Evolutionary conservation across 2,113 vertebrate species (phyloP), one percentile per base, ranked within the genome.

Genomic region (Rhinoptilus africanus): DNA sequence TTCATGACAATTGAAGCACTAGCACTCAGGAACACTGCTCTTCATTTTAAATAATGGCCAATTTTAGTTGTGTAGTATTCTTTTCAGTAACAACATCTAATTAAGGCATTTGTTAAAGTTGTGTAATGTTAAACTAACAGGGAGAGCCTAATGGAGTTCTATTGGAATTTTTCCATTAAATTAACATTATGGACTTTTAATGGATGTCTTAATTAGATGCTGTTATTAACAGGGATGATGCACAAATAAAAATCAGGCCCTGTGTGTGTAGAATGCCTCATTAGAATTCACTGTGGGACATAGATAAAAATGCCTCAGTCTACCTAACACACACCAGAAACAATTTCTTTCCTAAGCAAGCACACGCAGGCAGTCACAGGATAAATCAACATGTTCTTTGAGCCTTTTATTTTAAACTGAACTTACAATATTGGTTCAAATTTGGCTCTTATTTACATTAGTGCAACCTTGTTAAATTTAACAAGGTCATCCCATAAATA

Each of bases 171-270:
- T 97, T 85, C 95, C 72, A 92, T 97, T 98, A 98, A 95, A 92
- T 97, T 97, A 90, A 92, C 75, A 86, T 93, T 95, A 92, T 64
- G 50, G 75, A 87, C 66, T 96, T 96, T 79, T 95, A 98, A 97
- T 96, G 83, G 91, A 95, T 96, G 79, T 95, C 93, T 97, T 97
- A 97, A 97, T 98, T 98, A 97, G 96, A 88, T 95, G 81, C 45
- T 96, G 81, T 96, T 98, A 97, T 96, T 97, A 97, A 94, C 75
- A 94, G 20, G n/a, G 72, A 94, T 93, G 88, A 97, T 94, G 74
- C 92, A 95, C 93, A 97, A 97, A 96, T 94, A 94, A 97, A 97
- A 97, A 95, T 90, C 88, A 89, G 54, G 28, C 77, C 73, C 81
- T 96, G 64, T 89, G 56, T 85, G 82, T n/a, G 34, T 73, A 96